Base-by-base conservation (phyloP, 2,113 vertebrate species). In the Ifrita kowaldi region DNA sequence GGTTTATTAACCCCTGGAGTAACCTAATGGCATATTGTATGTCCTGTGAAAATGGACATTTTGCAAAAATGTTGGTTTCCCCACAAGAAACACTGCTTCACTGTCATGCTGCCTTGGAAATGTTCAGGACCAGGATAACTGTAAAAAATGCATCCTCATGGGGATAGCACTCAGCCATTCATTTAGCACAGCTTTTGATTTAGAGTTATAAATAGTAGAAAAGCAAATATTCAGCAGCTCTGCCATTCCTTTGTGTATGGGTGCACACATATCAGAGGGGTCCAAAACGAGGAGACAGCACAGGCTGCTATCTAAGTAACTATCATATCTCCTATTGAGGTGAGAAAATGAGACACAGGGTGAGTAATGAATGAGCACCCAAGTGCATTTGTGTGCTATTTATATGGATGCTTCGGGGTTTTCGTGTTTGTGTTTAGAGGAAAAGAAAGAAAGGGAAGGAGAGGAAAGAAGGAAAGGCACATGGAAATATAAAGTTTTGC, bases 1-100 rank as follows among this genome's bases (percentile, higher is more conserved):
- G 67, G 52, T 68, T 93, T 90, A 95, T 95, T 97, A 96, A 96
- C 47, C 89, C 55, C 87, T 92, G 9, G 28, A 85, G 87, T 85
- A 70, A 73, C 18, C 18, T 93, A 95, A 93, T 80, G 26, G 32
- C 33, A 74, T 84, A 86, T n/a, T 74, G 22, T 33, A 63, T 49
- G n/a, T 78, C 55, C 87, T 68, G 44, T 50, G 56, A 80, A 93
- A 95, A 90, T 41, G 50, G 82, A 47, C 52, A 75, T 62, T 93
- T 87, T 35, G 47, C 84, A 81, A 79, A 90, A 26, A 39, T 7
- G 5, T 41, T 78, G 70, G 26, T 52, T 92, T 96, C 41, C 50
- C 47, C 67, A 44, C 64, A 73, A 87, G 93, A 87, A 95, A 63
- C 19, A n/a, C 19, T 60, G 9, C 63, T 75, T 47, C 46, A 47